Evolutionary conservation across 2,113 vertebrate genomes (phyloP).

Genomic region (Apodemus speciosus): DNA sequence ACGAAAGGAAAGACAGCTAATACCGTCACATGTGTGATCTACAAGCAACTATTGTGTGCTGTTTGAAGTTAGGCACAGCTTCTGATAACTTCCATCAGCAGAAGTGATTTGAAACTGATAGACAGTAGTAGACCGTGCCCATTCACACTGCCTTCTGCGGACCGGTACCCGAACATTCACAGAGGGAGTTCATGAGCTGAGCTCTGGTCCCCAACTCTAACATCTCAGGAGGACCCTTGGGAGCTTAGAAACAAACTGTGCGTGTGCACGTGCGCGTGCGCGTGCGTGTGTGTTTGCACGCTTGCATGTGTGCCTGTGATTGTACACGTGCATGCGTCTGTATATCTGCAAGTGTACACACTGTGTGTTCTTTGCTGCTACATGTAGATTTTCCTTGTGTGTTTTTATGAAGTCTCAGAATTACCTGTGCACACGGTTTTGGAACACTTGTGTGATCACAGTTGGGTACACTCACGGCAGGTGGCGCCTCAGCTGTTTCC

Average conservation of each 20-base stretch:
- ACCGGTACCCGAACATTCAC: background rate
- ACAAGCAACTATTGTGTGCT: background rate
- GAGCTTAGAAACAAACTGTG: background rate
- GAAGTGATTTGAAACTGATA: background rate
- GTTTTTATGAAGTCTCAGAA: background rate
- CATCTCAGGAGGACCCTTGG: background rate
- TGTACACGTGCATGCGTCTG: background rate
- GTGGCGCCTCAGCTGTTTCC: background rate
- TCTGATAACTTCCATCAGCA: background rate
- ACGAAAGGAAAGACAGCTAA: background rate
- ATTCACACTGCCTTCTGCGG: no score
- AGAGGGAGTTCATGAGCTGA: background rate
- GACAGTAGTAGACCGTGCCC: background rate
- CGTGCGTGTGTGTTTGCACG: accelerated
- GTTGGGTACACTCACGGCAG: accelerated
- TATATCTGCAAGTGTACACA: background rate
- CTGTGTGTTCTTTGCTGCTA: background rate
- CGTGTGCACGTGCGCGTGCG: background rate
- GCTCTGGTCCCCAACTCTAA: background rate
- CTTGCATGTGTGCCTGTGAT: accelerated
- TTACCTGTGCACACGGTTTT: accelerated
- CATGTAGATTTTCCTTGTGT: background rate
- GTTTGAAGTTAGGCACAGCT: background rate
- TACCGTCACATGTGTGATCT: background rate
- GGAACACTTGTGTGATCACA: background rate